phyloP scores from a whole-genome alignment of 1,140 invertebrate genomes.

The Drosophila obscura region DNA sequence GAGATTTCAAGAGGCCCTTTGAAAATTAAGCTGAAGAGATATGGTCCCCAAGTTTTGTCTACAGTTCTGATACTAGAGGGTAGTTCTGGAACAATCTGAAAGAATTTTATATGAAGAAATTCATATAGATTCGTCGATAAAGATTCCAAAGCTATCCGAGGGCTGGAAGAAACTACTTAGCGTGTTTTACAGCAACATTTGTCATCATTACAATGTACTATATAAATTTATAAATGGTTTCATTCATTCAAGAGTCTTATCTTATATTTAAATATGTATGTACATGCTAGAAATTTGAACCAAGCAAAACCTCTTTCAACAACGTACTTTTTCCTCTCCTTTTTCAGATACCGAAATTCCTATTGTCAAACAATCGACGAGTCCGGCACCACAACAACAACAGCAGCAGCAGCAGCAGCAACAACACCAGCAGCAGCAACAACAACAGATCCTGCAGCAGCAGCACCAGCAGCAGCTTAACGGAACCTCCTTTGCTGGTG shows the following conservation, averaged over 20 bases:
- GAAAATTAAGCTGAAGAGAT: too few relatives aligned
- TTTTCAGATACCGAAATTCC: constrained; percentile 84
- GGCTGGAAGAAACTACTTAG: too few relatives aligned
- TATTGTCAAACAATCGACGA: constrained; percentile 84
- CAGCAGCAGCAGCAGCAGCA: constrained; percentile 68
- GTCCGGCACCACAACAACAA: constrained; percentile 74
- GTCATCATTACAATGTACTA: too few relatives aligned
- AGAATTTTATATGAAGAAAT: too few relatives aligned
- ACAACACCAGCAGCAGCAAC: constrained; percentile 66
- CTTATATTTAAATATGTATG: neutral
- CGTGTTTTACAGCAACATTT: too few relatives aligned
- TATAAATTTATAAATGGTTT: too few relatives aligned
- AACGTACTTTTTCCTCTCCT: constrained; percentile 5
- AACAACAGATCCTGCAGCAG: constrained; percentile 61
- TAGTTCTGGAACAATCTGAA: neutral
- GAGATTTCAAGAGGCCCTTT: too few relatives aligned
- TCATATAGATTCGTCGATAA: too few relatives aligned
- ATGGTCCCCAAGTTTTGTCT: too few relatives aligned
- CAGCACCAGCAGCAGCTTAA: constrained; percentile 66
- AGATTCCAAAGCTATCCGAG: neutral
- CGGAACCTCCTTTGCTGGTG: constrained; percentile 53
- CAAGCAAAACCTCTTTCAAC: neutral
- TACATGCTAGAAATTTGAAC: too few relatives aligned
- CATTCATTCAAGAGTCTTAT: neutral
- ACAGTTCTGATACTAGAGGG: too few relatives aligned